phyloP scores from a whole-genome alignment of 2,797 vertebrate species.

The Pseudopleuronectes americanus region DNA sequence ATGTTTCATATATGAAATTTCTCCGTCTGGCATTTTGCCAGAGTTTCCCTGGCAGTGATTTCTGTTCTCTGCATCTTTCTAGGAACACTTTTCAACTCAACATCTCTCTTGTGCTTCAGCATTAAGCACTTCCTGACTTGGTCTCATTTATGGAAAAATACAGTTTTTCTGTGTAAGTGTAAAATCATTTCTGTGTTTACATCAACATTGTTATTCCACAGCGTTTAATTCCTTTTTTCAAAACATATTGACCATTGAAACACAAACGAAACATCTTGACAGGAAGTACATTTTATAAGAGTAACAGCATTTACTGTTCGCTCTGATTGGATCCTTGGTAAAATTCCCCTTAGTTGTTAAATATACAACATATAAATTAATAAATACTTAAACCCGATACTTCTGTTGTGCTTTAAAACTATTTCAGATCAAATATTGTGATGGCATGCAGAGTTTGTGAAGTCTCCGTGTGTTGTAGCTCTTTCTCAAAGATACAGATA shows the following conservation, averaged over 20 bases:
- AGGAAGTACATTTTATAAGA: too few species aligned
- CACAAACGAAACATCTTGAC: not conserved
- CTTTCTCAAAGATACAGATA: too few species aligned
- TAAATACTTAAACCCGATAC: too few species aligned
- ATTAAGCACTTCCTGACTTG: constrained; percentile 21
- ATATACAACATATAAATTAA: too few species aligned
- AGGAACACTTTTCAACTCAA: constrained; percentile 1
- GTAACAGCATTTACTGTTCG: too few species aligned
- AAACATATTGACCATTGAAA: constrained; percentile 5
- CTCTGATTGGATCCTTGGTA: too few species aligned
- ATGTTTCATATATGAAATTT: constrained; percentile 28
- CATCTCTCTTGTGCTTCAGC: constrained; percentile 32
- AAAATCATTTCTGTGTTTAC: constrained; percentile 5
- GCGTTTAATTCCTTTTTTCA: not conserved
- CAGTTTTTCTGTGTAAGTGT: not conserved
- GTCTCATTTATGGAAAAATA: constrained; percentile 15
- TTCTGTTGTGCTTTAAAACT: too few species aligned
- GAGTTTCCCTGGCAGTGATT: constrained; percentile 7
- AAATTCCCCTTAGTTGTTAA: too few species aligned
- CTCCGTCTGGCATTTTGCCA: constrained; percentile 26
- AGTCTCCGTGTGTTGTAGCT: too few species aligned
- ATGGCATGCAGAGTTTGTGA: too few species aligned
- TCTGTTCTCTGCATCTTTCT: constrained; percentile 14
- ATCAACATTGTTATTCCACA: constrained; percentile 13
- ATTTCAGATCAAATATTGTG: too few species aligned